Evolutionary conservation across 2,888 invertebrate species (phyloP).

Genomic region (Pollenia amentaria): DNA sequence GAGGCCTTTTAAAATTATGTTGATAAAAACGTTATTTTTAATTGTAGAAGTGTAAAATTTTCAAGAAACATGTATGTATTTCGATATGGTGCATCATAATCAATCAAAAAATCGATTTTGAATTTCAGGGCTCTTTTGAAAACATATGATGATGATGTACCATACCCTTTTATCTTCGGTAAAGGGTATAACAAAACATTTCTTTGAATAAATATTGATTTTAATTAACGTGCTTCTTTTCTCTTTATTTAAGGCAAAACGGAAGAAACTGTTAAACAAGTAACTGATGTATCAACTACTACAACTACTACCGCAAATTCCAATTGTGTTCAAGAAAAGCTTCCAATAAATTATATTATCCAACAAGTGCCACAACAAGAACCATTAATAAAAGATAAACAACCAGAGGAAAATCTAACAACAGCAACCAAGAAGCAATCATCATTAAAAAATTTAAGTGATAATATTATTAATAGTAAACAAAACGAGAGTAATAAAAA

Average conservation of each 20-base stretch:
- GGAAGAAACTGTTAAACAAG: slow-evolving; percentile 50
- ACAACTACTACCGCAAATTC: slow-evolving; percentile 49
- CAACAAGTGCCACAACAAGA: slow-evolving; percentile 56
- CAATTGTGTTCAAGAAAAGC: slow-evolving; percentile 65
- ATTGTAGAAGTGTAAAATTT: no score
- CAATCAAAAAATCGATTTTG: no score
- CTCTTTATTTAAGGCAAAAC: slow-evolving; percentile 43
- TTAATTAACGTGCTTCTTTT: background rate
- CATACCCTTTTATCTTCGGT: no score
- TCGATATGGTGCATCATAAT: no score
- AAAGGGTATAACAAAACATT: no score
- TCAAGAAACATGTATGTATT: no score
- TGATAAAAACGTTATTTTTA: no score
- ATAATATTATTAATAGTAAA: slow-evolving; percentile 33
- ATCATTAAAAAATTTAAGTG: slow-evolving; percentile 26
- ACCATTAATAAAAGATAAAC: slow-evolving; percentile 52
- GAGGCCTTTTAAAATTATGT: no score
- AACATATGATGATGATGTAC: no score
- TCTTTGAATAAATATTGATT: no score
- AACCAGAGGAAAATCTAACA: slow-evolving; percentile 1
- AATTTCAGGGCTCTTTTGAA: no score
- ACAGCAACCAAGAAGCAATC: slow-evolving; percentile 1
- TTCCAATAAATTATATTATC: slow-evolving; percentile 63
- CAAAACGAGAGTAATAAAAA: slow-evolving; percentile 19
- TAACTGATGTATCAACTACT: slow-evolving; percentile 26